Conservation (phyloP, 2,888 invertebrate genomes). For the Orthonevra nobilis region DNA sequence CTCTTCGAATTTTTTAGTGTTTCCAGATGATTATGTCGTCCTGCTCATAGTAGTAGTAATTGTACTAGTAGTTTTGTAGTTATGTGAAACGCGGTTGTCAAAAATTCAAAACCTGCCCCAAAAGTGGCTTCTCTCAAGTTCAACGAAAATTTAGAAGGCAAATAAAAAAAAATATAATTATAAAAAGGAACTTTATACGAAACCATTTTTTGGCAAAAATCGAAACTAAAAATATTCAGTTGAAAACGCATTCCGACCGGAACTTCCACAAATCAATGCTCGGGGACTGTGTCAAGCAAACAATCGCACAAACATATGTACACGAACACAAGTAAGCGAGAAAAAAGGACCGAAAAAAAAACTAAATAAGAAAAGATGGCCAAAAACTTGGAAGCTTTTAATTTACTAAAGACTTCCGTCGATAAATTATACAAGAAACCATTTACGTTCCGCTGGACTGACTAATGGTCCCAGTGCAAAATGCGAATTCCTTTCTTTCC, state of each 20-base stretch:
- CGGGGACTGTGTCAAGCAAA: conserved; percentile 50
- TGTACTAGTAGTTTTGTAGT: too few species aligned
- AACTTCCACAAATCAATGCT: conserved; percentile 64
- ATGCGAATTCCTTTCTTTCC: conserved; percentile 40
- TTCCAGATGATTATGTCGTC: too few species aligned
- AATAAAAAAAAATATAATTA: too few species aligned
- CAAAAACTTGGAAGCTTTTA: conserved; percentile 69
- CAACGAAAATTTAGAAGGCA: too few species aligned
- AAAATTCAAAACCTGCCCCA: too few species aligned
- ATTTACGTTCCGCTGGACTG: conserved; percentile 69
- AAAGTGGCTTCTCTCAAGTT: too few species aligned
- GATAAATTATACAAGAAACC: conserved; percentile 68
- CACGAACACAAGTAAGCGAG: conserved; percentile 7
- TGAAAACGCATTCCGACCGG: conserved; percentile 61
- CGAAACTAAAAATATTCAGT: neutral
- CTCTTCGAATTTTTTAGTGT: too few species aligned
- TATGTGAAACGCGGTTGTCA: too few species aligned
- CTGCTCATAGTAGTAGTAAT: too few species aligned
- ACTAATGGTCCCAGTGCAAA: conserved; percentile 67
- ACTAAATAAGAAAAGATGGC: conserved; percentile 28
- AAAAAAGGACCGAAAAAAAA: conserved; percentile 2
- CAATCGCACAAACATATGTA: conserved; percentile 28
- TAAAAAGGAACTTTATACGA: conserved; percentile 5
- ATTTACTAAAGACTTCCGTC: conserved; percentile 70
- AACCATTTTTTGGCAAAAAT: conserved; percentile 18